Evolutionary conservation across 2,888 invertebrate genomes (phyloP).

Genomic region (Ichneumon xanthorius): DNA sequence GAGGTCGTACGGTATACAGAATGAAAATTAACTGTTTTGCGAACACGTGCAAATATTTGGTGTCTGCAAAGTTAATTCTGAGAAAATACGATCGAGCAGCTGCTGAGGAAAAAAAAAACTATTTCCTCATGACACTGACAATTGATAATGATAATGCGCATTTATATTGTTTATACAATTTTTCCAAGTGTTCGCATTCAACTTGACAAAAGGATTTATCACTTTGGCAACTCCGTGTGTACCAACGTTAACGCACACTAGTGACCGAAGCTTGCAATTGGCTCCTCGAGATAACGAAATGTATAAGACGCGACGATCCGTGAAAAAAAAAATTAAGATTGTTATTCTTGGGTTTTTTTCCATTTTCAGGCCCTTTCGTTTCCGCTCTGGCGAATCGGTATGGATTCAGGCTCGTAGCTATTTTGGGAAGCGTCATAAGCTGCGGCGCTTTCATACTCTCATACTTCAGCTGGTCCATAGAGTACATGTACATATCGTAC

Average conservation of each 20-base stretch:
- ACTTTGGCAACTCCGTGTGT: slow-evolving; percentile 4
- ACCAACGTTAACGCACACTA: not conserved
- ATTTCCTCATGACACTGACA: not conserved
- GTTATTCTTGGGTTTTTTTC: slow-evolving; percentile 11
- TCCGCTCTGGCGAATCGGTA: slow-evolving; percentile 97
- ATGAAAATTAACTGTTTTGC: not conserved
- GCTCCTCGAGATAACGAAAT: not conserved
- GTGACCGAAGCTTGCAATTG: not conserved
- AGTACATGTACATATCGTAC: slow-evolving; percentile 92
- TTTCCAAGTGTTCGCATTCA: slow-evolving; percentile 14
- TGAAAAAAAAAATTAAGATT: not conserved
- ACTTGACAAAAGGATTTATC: slow-evolving; percentile 30
- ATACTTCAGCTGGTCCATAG: slow-evolving; percentile 90
- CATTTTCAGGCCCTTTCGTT: slow-evolving; percentile 93
- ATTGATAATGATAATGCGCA: not conserved
- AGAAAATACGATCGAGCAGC: not conserved
- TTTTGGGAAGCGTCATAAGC: slow-evolving; percentile 92
- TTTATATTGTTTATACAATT: not conserved
- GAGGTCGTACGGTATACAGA: not conserved
- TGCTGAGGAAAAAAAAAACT: not conserved
- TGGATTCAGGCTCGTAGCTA: slow-evolving; percentile 95
- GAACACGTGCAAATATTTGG: slow-evolving; percentile 12
- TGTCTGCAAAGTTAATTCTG: not conserved
- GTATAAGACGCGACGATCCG: not conserved
- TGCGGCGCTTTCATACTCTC: slow-evolving; percentile 90